phyloP scores from a whole-genome alignment of 2,888 invertebrate species.

The Plebejus melissa region DNA sequence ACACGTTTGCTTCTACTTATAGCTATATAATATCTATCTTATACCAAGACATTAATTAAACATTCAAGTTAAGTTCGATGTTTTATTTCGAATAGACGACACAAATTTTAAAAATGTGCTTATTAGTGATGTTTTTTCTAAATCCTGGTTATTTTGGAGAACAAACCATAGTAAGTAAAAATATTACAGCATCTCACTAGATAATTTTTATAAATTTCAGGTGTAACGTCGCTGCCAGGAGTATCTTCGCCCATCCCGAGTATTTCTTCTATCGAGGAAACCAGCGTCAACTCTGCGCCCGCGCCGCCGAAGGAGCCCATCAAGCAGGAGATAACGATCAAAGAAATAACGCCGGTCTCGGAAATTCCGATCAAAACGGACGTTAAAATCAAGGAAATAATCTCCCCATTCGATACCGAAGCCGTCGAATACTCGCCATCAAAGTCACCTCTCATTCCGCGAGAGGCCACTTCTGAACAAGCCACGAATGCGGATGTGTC shows the following conservation, averaged over 20 bases:
- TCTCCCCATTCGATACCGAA: conserved; percentile 61
- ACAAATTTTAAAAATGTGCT: too few species aligned
- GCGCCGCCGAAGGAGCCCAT: conserved; percentile 48
- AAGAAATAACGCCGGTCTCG: conserved; percentile 80
- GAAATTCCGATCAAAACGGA: conserved; percentile 68
- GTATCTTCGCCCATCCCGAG: conserved; percentile 46
- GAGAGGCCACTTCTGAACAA: conserved; percentile 67
- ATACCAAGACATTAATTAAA: too few species aligned
- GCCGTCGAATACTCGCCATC: conserved; percentile 65
- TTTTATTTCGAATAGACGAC: too few species aligned
- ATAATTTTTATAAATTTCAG: conserved; percentile 47
- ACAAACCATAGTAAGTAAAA: not conserved
- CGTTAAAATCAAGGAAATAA: conserved; percentile 68
- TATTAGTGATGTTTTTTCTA: not conserved
- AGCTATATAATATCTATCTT: too few species aligned
- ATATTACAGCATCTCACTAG: not conserved
- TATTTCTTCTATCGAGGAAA: conserved; percentile 42
- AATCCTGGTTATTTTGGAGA: not conserved
- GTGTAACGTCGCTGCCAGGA: conserved; percentile 60
- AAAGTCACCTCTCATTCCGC: conserved; percentile 63
- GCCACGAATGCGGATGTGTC: conserved; percentile 43
- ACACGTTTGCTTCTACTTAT: not conserved
- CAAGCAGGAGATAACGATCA: conserved; percentile 74
- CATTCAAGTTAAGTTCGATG: too few species aligned
- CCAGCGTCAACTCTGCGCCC: conserved; percentile 43